These are phyloP conservation scores for Rhagologus leucostigma DNA, from an alignment of 2,113 vertebrate species.

Conservation along the genomic window DNA sequence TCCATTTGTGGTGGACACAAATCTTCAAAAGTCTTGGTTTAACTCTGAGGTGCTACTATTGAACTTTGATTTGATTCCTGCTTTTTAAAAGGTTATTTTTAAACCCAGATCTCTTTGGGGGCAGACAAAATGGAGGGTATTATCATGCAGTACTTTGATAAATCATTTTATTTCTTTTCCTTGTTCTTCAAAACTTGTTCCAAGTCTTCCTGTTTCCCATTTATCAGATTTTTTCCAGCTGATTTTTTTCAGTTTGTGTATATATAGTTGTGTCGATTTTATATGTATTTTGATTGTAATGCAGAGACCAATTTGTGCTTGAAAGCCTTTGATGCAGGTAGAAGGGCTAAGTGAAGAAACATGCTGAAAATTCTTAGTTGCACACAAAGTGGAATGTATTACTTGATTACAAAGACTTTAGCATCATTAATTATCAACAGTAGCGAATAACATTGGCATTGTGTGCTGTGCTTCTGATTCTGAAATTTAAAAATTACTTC, in stretches of 20 bases:
- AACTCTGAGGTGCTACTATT: not conserved
- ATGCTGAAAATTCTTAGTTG: not conserved
- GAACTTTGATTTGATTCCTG: not conserved
- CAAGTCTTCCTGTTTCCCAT: not conserved
- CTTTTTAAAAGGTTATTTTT: not conserved
- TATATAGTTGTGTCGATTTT: not conserved
- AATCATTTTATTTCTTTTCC: not conserved
- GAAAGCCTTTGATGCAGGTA: not conserved
- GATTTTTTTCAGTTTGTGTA: not conserved
- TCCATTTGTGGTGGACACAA: not conserved
- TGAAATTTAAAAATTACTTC: not conserved
- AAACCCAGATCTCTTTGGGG: not conserved
- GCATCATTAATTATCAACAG: not conserved
- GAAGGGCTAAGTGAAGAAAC: not conserved
- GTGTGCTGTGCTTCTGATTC: not conserved
- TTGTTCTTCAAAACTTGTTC: not conserved
- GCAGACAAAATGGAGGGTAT: not conserved
- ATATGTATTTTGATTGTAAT: not conserved
- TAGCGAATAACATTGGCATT: not conserved
- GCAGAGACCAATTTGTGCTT: not conserved
- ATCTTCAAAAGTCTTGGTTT: not conserved
- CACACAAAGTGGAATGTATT: not conserved
- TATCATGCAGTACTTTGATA: not conserved
- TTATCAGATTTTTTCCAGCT: not conserved
- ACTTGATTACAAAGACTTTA: not conserved